Conservation (phyloP, 2,113 vertebrate genomes). For the Oncorhynchus gorbuscha region DNA sequence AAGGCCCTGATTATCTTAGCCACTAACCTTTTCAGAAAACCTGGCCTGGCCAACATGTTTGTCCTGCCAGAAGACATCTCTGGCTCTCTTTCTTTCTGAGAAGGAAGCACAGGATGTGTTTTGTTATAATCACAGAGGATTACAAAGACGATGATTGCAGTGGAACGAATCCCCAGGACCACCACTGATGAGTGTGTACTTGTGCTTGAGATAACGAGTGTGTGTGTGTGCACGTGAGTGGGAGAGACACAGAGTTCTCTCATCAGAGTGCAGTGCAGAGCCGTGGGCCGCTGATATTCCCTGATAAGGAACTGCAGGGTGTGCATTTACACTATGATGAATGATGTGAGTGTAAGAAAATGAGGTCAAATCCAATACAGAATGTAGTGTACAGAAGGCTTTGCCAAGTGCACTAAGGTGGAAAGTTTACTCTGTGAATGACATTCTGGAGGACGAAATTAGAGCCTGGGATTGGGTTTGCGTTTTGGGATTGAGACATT, state of each 20-base stretch:
- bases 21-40: no score
- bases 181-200: constrained; percentile 27
- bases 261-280: constrained; percentile 12
- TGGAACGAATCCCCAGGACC: constrained; percentile 2
- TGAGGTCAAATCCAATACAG: constrained; percentile 22
- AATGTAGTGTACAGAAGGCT: background rate
- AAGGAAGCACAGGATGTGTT: background rate
- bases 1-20: no score
- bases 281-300: constrained; percentile 4
- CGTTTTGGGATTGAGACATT: background rate
- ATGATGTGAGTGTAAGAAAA: constrained; percentile 22
- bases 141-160: background rate
- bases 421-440: background rate
- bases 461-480: background rate
- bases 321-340: constrained; percentile 10
- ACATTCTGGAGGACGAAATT: background rate
- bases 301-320: constrained; percentile 17
- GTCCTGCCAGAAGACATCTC: constrained; percentile 2
- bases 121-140: constrained; percentile 12
- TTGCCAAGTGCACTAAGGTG: background rate
- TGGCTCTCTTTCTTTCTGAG: background rate
- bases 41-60: no score
- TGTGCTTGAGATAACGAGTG: constrained; percentile 7
- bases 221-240: constrained; percentile 52
- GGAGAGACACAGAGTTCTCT: constrained; percentile 47